Evolutionary conservation across 1,140 invertebrate species (phyloP).

Genomic region (Listronotus bonariensis): DNA sequence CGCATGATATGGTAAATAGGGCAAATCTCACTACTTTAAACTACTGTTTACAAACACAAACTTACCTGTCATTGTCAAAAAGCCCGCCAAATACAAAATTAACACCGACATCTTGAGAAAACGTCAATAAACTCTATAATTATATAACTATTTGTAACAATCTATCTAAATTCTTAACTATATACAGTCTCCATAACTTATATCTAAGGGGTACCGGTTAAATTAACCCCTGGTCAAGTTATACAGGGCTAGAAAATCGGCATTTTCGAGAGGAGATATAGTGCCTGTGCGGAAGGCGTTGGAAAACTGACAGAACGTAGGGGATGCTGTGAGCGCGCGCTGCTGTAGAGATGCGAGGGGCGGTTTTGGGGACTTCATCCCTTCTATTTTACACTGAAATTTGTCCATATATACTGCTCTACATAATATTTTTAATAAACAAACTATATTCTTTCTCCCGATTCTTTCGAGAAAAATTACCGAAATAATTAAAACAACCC

Average conservation of each 20-base stretch:
- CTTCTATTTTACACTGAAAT: conserved; percentile 8
- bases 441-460: too few relatives aligned
- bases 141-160: background rate
- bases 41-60: background rate
- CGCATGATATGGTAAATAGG: too few relatives aligned
- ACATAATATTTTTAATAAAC: too few relatives aligned
- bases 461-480: too few relatives aligned
- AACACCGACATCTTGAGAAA: conserved; percentile 20
- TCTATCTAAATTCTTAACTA: conserved; percentile 11
- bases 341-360: conserved; percentile 13
- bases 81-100: conserved; percentile 27
- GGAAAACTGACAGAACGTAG: conserved; percentile 21
- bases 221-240: background rate
- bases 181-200: conserved; percentile 7
- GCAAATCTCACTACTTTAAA: background rate
- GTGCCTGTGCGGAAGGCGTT: conserved; percentile 15
- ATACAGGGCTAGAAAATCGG: conserved; percentile 8
- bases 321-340: conserved; percentile 33
- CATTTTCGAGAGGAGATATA: conserved; percentile 7
- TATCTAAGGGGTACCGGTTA: background rate
- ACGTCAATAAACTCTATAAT: conserved; percentile 19
- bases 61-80: conserved; percentile 28
- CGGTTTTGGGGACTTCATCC: conserved; percentile 5
- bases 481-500: too few relatives aligned
- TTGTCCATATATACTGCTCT: background rate